phyloP scores from a whole-genome alignment of 2,113 vertebrate species.

The Paratilapia polleni region DNA sequence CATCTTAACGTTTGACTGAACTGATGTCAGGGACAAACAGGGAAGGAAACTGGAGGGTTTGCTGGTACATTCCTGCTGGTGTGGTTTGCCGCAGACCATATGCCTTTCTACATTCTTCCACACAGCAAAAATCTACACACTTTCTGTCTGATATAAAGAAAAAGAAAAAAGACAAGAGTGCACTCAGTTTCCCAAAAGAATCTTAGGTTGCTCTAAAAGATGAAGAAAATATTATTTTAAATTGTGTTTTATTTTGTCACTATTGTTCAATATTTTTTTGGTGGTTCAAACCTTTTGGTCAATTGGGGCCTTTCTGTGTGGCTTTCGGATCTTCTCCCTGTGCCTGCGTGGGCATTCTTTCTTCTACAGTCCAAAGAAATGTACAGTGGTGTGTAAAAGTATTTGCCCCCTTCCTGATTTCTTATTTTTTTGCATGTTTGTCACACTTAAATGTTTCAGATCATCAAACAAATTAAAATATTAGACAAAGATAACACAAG shows the following conservation, averaged over 20 bases:
- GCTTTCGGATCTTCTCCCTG: neutral
- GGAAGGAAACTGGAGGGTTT: neutral
- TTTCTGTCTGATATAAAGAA: neutral
- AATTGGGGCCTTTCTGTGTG: neutral
- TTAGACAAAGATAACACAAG: too few species aligned
- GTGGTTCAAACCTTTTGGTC: neutral
- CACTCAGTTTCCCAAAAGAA: neutral
- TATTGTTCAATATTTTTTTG: neutral
- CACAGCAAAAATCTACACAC: neutral
- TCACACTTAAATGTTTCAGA: too few species aligned
- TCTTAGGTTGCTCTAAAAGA: neutral
- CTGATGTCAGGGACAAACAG: neutral
- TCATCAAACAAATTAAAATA: too few species aligned
- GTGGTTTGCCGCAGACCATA: neutral
- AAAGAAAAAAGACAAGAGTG: neutral
- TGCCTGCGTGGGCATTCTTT: neutral
- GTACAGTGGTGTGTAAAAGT: too few species aligned
- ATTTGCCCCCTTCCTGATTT: too few species aligned
- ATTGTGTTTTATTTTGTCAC: neutral
- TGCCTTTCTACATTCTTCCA: slow-evolving; percentile 5
- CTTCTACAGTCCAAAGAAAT: neutral
- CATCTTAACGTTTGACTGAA: neutral
- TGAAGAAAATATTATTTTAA: neutral
- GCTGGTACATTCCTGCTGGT: neutral
- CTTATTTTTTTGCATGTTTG: too few species aligned